These are phyloP conservation scores for Epizoanthus rinbou DNA, from an alignment of 92 coral and sea anemone genomes.

Conservation along the genomic window DNA sequence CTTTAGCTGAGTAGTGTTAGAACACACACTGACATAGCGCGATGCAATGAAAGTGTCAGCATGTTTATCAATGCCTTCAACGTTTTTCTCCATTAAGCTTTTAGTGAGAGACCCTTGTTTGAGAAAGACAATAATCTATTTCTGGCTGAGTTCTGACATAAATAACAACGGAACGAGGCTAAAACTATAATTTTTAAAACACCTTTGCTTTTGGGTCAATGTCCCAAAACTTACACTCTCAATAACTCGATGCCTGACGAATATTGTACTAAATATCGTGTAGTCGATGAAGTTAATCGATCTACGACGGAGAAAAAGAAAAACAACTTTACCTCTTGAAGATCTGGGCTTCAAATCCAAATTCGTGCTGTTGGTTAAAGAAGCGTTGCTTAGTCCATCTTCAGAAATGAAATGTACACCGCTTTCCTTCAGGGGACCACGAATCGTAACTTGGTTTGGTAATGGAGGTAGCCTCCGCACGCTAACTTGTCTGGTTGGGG, in stretches of 20 bases:
- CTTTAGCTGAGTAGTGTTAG: not conserved
- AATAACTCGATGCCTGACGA: not conserved
- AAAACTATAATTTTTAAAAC: not conserved
- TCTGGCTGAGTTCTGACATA: not conserved
- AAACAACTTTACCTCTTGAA: slow-evolving; percentile 28
- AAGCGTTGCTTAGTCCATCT: slow-evolving; percentile 10
- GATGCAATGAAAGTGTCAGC: not conserved
- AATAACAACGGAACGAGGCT: not conserved
- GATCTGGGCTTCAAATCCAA: slow-evolving; percentile 30
- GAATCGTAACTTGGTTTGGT: slow-evolving; percentile 78
- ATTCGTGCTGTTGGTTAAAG: slow-evolving; percentile 31
- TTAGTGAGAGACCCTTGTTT: not conserved
- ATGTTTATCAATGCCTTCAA: not conserved
- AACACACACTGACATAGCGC: not conserved
- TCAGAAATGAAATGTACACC: slow-evolving; percentile 28
- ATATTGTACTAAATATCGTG: not conserved
- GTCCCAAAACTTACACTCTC: not conserved
- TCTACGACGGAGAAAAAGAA: not conserved
- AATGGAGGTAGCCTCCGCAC: slow-evolving; percentile 92
- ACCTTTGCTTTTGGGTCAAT: slow-evolving; percentile 14
- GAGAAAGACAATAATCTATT: not conserved
- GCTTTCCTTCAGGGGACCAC: slow-evolving; percentile 66
- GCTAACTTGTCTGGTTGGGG: slow-evolving; percentile 97
- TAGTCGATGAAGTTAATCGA: not conserved
- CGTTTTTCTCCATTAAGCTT: not conserved